Evolutionary conservation across 2,113 vertebrate species (phyloP).

Genomic region (Elephas maximus): DNA sequence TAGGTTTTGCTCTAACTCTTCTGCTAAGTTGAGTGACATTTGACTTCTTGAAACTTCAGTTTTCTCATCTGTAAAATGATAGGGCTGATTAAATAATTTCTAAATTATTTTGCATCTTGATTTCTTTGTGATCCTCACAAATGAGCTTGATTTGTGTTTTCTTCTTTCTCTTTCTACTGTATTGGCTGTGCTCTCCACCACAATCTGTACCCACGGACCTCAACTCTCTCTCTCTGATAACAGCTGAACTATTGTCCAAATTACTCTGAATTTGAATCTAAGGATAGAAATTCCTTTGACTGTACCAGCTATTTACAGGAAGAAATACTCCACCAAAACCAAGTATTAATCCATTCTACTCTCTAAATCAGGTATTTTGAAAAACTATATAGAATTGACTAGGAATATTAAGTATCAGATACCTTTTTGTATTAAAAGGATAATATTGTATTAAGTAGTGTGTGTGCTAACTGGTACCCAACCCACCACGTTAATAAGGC

Average conservation of each 20-base stretch:
- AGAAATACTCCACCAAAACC: background rate
- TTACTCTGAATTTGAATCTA: slow-evolving; percentile 31
- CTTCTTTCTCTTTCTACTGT: slow-evolving; percentile 18
- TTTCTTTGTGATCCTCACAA: background rate
- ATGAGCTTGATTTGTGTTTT: slow-evolving; percentile 31
- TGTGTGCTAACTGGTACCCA: background rate
- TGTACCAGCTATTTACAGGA: background rate
- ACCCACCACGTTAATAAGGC: background rate
- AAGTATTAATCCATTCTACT: background rate
- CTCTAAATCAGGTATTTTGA: slow-evolving; percentile 23
- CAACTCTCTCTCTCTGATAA: background rate
- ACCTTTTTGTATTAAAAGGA: background rate
- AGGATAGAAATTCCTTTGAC: slow-evolving; percentile 14
- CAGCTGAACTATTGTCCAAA: background rate
- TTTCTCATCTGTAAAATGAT: background rate
- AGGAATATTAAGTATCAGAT: background rate
- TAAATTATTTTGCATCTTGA: slow-evolving; percentile 30
- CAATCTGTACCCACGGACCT: background rate
- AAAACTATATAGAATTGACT: slow-evolving; percentile 33
- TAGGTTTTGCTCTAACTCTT: background rate
- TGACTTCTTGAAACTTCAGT: background rate
- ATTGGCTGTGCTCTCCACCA: background rate
- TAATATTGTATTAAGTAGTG: background rate
- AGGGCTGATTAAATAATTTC: background rate
- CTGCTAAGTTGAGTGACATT: background rate